Conservation (phyloP, 2,888 invertebrate species). For the Phaedon cochleariae region DNA sequence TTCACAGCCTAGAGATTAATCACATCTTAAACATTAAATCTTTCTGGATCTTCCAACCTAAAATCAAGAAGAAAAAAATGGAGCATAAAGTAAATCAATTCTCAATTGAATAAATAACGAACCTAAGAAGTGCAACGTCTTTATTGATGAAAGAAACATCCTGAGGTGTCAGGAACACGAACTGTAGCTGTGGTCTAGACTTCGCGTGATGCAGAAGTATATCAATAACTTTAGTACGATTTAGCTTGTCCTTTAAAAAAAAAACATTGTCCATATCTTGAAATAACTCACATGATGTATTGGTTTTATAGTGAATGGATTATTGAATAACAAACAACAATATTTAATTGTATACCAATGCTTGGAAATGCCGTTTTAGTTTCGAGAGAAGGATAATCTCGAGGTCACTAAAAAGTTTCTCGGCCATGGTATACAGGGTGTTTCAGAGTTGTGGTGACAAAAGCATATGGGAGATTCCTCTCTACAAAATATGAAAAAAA, state of each 20-base stretch:
- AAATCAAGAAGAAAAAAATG: constrained; percentile 33
- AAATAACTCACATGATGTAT: no score
- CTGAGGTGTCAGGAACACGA: constrained; percentile 90
- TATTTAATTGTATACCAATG: no score
- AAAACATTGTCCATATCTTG: not conserved
- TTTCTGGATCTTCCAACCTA: constrained; percentile 51
- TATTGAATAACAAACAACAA: no score
- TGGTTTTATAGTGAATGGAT: no score
- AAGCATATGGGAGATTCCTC: no score
- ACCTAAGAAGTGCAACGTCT: constrained; percentile 54
- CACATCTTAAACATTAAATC: constrained; percentile 7
- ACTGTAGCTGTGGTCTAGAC: constrained; percentile 75
- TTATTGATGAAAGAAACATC: constrained; percentile 68
- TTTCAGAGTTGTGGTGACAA: no score
- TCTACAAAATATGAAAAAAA: no score
- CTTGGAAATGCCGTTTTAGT: no score
- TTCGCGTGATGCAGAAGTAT: constrained; percentile 80
- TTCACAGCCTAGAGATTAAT: no score
- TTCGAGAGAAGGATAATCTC: no score
- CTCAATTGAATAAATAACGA: constrained; percentile 6
- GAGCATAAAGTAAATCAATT: not conserved
- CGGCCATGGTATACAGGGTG: no score
- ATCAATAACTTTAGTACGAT: constrained; percentile 80
- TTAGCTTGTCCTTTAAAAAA: constrained; percentile 80
- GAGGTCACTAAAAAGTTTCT: no score